phyloP scores from a whole-genome alignment of 92 coral and sea anemone genomes.

The Desmophyllum pertusum region DNA sequence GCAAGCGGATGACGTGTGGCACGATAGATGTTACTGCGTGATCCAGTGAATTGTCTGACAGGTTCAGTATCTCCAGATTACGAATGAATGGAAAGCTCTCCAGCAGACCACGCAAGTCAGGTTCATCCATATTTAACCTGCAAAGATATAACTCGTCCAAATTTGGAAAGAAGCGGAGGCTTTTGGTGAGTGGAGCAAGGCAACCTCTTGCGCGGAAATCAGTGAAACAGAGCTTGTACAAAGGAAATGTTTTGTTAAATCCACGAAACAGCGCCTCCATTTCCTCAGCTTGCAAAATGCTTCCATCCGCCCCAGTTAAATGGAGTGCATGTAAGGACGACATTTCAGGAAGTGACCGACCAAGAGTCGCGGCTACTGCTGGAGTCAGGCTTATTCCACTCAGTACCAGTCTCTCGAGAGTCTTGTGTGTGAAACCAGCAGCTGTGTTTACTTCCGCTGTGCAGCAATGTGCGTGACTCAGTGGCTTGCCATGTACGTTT shows the following conservation, averaged over 20 bases:
- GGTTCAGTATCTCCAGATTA: neutral
- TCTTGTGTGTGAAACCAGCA: neutral
- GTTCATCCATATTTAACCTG: neutral
- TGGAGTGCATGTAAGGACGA: neutral
- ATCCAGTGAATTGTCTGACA: neutral
- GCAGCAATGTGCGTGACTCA: neutral
- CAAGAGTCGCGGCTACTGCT: neutral
- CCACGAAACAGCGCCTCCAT: neutral
- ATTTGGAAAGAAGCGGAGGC: neutral
- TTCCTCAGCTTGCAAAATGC: neutral
- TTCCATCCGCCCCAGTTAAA: neutral
- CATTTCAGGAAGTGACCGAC: neutral
- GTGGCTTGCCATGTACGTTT: neutral
- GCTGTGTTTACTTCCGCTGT: neutral
- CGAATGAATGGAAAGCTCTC: neutral
- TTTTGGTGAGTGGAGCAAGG: neutral
- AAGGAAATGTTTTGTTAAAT: too few relatives aligned
- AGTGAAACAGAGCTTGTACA: too few relatives aligned
- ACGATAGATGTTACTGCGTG: neutral
- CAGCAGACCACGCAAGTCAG: neutral
- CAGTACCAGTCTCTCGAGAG: neutral
- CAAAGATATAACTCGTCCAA: neutral
- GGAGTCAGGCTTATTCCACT: neutral
- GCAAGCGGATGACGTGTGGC: neutral
- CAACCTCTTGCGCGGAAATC: neutral